A percentile compares a stretch with the other conserved stretches of the same genome.
phyloP scores from a whole-genome alignment of 2,113 vertebrate genomes.

The Bettongia penicillata region DNA sequence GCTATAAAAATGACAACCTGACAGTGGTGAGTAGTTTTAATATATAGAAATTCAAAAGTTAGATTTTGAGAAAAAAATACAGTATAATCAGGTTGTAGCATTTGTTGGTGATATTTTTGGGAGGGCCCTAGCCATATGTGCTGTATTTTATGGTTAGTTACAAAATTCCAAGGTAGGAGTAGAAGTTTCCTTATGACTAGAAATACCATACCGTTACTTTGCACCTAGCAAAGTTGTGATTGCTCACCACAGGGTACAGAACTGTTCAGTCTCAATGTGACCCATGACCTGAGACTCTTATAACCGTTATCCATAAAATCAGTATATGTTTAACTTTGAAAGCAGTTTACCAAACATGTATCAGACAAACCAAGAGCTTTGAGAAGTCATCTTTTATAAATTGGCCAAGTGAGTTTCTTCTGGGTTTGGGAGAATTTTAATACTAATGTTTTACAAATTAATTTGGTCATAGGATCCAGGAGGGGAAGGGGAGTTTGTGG shows the following conservation, averaged over 20 bases:
- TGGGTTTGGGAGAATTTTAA: slow-evolving; percentile 36
- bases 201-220: neutral
- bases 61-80: neutral
- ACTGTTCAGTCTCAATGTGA: slow-evolving; percentile 27
- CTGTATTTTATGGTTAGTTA: neutral
- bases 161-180: neutral
- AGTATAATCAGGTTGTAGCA: neutral
- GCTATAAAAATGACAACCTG: neutral
- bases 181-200: neutral
- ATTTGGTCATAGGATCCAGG: neutral
- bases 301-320: neutral
- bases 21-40: neutral
- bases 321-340: slow-evolving; percentile 37
- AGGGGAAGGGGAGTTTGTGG: neutral
- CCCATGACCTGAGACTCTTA: neutral
- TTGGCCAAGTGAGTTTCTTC: slow-evolving; percentile 46
- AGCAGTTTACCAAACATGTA: slow-evolving; percentile 19
- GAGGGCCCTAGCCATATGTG: neutral
- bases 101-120: neutral
- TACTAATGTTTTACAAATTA: neutral
- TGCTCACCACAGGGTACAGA: neutral
- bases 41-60: neutral
- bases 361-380: slow-evolving; percentile 16
- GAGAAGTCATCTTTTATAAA: slow-evolving; percentile 17
- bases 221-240: neutral